Base-by-base conservation (phyloP, 2,113 vertebrate species). In the Notarius lentiginosus region DNA sequence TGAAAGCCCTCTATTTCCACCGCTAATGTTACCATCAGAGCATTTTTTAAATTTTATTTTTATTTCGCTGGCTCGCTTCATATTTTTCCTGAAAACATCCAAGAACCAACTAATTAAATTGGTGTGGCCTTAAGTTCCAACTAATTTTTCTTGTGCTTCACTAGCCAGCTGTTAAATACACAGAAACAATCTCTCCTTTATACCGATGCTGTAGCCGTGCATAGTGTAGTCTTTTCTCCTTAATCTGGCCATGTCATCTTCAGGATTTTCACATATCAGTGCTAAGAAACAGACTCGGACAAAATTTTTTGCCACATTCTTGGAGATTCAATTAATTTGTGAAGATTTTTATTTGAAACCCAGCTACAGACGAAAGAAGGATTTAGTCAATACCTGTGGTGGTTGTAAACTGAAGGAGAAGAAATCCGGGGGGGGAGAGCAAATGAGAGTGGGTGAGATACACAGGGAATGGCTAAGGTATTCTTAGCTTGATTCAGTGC, bases 401-500 rank as follows among this genome's bases (percentile, higher is more conserved):
- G 24, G 47, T 41, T 79, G 30, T 41, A 18, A 17, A 34, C 9
- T 22, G 30, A 55, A 34, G 20, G 49, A 86, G 15, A 47, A 70
- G 55, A 22, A 51, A n/a, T 61, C 34, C 30, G 27, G 53, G n/a
- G 27, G 18, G 30, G 8, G 53, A 2, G 20, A n/a, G 27, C n/a
- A 41, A 86, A 86, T 79, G 14, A 79, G 27, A 58, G n/a, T 34
- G 10, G 61, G 41, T 47, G 72, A 79, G n/a, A 22, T 72, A 53
- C 7, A 20, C 6, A 27, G 15, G 47, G 34, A 22, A 20, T 27
- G 22, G 51, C 41, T 55, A 34, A 86, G 20, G 4, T 41, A 86
- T 61, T 86, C 11, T 24, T 49, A 86, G 79, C n/a, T 27, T 81
- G 41, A 72, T 51, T 61, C 55, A 53, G 51, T 86, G 65, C 77